Percentiles rank a stretch among this genome's conserved stretches.
phyloP scores from a whole-genome alignment of 1,140 invertebrate species.

The Drosophila serrata region DNA sequence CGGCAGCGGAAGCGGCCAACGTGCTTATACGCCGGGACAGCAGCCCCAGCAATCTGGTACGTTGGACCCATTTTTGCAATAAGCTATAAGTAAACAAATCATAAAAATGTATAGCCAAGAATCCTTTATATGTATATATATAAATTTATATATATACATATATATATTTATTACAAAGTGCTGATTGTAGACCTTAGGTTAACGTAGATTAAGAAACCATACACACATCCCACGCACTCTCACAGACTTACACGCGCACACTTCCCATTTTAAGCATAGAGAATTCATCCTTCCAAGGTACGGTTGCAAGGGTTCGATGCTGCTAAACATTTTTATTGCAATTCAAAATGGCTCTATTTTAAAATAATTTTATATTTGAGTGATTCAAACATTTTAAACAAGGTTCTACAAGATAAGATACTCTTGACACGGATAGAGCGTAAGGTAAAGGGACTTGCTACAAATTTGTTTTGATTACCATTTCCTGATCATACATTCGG shows the following conservation, averaged over 20 bases:
- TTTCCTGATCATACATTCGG: background rate
- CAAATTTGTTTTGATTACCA: background rate
- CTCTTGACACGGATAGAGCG: background rate
- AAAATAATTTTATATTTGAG: background rate
- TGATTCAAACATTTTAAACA: background rate
- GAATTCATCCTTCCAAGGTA: background rate
- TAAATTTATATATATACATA: background rate
- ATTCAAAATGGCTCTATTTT: background rate
- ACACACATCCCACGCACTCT: constrained; percentile 24
- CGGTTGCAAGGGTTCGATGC: background rate
- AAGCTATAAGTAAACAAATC: constrained; percentile 57
- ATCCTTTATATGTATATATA: constrained; percentile 30
- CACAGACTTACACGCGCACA: constrained; percentile 1
- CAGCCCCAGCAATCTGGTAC: constrained; percentile 81
- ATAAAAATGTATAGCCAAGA: constrained; percentile 51
- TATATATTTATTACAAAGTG: constrained; percentile 41
- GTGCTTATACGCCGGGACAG: constrained; percentile 68
- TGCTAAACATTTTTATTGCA: background rate
- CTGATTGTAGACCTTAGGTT: constrained; percentile 52
- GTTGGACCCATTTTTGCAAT: constrained; percentile 83
- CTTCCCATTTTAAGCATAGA: background rate
- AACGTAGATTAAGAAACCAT: constrained; percentile 46
- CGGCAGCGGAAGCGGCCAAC: constrained; percentile 65
- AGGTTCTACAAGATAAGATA: background rate
- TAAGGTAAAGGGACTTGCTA: background rate